Percentiles rank a stretch among this genome's conserved stretches.
Conservation (phyloP, 1,140 invertebrate species). For the Lasaia peninsularis region DNA sequence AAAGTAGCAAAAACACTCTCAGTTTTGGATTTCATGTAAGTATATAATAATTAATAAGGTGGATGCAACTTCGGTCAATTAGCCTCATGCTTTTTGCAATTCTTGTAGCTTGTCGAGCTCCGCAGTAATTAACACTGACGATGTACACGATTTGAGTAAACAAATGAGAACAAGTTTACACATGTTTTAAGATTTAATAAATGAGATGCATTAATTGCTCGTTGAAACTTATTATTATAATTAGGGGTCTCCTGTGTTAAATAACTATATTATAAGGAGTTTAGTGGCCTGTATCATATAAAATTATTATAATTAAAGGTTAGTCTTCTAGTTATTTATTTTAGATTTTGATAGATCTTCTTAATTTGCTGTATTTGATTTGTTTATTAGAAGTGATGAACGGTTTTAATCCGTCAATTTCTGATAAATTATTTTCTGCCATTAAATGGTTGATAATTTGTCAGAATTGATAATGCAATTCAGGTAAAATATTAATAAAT, state of each 20-base stretch:
- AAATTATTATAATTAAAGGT: too few species aligned
- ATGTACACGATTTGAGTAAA: slow-evolving; percentile 29
- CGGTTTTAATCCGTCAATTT: too few species aligned
- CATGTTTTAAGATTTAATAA: slow-evolving; percentile 13
- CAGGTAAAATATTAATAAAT: too few species aligned
- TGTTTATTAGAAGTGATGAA: too few species aligned
- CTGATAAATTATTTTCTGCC: too few species aligned
- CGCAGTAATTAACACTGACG: slow-evolving; percentile 39
- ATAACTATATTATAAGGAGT: neutral
- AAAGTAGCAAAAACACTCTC: slow-evolving; percentile 17
- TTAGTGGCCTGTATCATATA: too few species aligned
- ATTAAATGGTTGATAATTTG: too few species aligned
- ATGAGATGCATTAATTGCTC: neutral
- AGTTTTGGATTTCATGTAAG: slow-evolving; percentile 23
- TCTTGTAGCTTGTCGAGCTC: slow-evolving; percentile 35
- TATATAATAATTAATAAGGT: slow-evolving; percentile 47
- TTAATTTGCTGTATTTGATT: too few species aligned
- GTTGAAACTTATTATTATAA: neutral
- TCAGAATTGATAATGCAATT: too few species aligned
- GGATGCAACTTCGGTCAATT: slow-evolving; percentile 38
- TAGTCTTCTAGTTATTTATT: too few species aligned
- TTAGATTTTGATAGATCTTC: too few species aligned
- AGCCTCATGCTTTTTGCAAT: slow-evolving; percentile 49
- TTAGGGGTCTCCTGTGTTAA: neutral
- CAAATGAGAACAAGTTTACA: slow-evolving; percentile 6